These are phyloP conservation scores for Stegodyphus dumicola DNA, from an alignment of 1,140 invertebrate genomes.

Conservation along the genomic window DNA sequence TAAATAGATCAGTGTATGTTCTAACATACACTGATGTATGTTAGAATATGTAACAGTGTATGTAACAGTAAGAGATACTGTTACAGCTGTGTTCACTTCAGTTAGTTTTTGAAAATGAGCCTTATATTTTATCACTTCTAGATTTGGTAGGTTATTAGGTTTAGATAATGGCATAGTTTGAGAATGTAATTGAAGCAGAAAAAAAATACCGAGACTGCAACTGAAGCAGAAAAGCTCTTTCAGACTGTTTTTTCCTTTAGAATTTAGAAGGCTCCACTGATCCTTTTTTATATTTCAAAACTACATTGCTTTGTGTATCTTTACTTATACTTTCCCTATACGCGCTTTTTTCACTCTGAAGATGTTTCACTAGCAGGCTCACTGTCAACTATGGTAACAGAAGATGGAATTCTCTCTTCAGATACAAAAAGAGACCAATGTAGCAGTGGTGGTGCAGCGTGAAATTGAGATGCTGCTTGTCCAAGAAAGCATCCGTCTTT, in stretches of 20 bases:
- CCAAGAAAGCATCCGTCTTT: too few species aligned
- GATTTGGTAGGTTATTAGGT: constrained; percentile 76
- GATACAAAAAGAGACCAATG: too few species aligned
- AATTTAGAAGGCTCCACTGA: constrained; percentile 88
- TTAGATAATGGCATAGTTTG: constrained; percentile 79
- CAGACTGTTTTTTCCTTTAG: constrained; percentile 79
- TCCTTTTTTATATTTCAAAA: constrained; percentile 70
- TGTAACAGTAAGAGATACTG: too few species aligned
- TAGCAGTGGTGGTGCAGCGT: too few species aligned
- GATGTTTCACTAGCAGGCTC: constrained; percentile 45
- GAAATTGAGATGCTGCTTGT: not conserved
- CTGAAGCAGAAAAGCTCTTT: constrained; percentile 67
- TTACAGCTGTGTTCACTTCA: too few species aligned
- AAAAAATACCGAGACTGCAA: constrained; percentile 62
- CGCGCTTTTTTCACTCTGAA: constrained; percentile 14
- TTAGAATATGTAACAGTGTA: too few species aligned
- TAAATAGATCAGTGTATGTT: too few species aligned
- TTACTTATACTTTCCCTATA: constrained; percentile 22
- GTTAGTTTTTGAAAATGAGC: constrained; percentile 61
- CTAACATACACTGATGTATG: too few species aligned
- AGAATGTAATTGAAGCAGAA: constrained; percentile 80
- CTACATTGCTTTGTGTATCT: not conserved
- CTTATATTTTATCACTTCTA: constrained; percentile 74
- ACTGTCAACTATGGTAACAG: constrained; percentile 22
- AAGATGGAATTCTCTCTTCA: not conserved